Conservation (phyloP, 2,888 invertebrate species). For the Cosmia trapezina region DNA sequence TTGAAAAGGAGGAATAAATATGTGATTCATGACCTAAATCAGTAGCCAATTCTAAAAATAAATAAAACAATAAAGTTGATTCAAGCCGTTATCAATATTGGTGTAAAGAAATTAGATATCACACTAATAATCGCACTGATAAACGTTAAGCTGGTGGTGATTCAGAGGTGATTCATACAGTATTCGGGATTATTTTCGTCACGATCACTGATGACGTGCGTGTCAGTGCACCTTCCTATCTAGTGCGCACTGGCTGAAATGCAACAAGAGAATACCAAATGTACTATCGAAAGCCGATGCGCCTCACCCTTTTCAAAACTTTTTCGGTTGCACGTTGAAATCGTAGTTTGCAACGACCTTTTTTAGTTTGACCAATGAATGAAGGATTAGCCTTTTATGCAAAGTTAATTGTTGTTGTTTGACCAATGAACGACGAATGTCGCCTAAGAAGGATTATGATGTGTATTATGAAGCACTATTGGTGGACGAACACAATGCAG, state of each 20-base stretch:
- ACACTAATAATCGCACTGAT: constrained; percentile 28
- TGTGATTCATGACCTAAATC: constrained; percentile 2
- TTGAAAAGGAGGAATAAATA: not conserved
- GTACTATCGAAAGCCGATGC: no score
- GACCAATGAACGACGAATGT: no score
- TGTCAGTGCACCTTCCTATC: not conserved
- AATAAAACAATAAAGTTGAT: constrained; percentile 27
- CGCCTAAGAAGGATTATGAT: no score
- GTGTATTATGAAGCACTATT: no score
- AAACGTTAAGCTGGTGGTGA: constrained; percentile 20
- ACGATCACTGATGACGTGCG: not conserved
- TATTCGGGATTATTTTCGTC: constrained; percentile 1
- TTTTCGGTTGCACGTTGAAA: no score
- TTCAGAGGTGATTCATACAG: constrained; percentile 29
- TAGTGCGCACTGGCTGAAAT: not conserved
- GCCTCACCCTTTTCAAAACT: no score
- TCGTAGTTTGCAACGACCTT: no score
- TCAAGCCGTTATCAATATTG: constrained; percentile 25
- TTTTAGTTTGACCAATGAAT: no score
- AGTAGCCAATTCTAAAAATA: constrained; percentile 27
- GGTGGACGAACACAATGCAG: no score
- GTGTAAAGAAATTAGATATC: constrained; percentile 1
- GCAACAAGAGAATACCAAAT: no score
- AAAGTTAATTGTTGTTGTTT: no score
- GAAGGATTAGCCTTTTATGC: no score